phyloP scores from a whole-genome alignment of 2,888 invertebrate species.

The Chymomyza fuscimana region DNA sequence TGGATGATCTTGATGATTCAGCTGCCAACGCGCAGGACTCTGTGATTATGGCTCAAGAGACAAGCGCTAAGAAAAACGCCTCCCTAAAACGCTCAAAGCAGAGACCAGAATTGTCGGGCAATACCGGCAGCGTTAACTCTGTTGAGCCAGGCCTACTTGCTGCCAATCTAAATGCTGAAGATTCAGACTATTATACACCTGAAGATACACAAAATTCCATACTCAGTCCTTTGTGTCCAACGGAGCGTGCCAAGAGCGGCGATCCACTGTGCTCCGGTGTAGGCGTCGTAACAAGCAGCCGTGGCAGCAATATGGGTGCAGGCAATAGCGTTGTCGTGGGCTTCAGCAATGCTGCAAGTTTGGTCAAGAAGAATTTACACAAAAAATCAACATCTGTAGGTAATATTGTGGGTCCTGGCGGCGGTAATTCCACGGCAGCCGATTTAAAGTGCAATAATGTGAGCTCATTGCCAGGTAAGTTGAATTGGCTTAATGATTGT shows the following conservation, averaged over 20 bases:
- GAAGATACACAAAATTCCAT: conserved; percentile 87
- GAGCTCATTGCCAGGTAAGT: conserved; percentile 83
- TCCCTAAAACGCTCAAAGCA: conserved; percentile 36
- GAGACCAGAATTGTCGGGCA: conserved; percentile 37
- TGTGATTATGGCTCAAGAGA: conserved; percentile 34
- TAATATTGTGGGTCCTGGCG: conserved; percentile 73
- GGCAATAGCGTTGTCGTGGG: conserved; percentile 40
- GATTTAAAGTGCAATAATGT: conserved; percentile 82
- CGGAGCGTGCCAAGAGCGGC: conserved; percentile 61
- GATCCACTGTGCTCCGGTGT: conserved; percentile 53
- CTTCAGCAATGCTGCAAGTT: conserved; percentile 54
- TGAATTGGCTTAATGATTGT: background rate
- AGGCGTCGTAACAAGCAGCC: conserved; percentile 22
- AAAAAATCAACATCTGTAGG: conserved; percentile 78
- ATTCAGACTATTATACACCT: conserved; percentile 90
- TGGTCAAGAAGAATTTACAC: conserved; percentile 73
- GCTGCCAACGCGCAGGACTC: conserved; percentile 30
- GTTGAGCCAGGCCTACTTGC: conserved; percentile 33
- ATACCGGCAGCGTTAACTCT: conserved; percentile 21
- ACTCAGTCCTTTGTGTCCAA: conserved; percentile 83
- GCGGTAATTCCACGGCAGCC: conserved; percentile 57
- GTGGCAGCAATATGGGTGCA: conserved; percentile 31
- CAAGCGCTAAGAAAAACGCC: conserved; percentile 45
- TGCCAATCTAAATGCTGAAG: conserved; percentile 81
- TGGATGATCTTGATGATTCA: conserved; percentile 33